These are phyloP conservation scores for Crypturellus tataupa DNA, from an alignment of 2,797 vertebrate species.

Conservation along the genomic window DNA sequence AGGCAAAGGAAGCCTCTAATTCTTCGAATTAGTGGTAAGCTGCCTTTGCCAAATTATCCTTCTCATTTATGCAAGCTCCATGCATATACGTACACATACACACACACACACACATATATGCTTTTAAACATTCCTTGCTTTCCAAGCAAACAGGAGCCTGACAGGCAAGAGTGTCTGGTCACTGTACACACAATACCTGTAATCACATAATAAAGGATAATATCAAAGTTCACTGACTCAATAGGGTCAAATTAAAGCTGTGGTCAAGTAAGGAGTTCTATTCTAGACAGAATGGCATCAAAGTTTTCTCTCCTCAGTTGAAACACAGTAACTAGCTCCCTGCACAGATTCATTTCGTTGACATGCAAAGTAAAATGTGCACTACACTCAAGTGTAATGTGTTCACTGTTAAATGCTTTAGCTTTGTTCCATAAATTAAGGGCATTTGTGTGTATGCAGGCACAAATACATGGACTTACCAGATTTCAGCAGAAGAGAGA, in stretches of 20 bases:
- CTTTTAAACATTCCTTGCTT: background rate
- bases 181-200: background rate
- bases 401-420: background rate
- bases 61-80: background rate
- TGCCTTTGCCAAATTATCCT: background rate
- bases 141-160: background rate
- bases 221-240: background rate
- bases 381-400: background rate
- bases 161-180: background rate
- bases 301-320: background rate
- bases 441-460: accelerated
- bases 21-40: background rate
- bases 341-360: background rate
- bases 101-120: too few species aligned
- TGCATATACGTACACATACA: background rate
- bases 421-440: background rate
- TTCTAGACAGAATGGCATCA: background rate
- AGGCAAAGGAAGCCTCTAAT: background rate
- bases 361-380: background rate
- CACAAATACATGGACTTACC: background rate
- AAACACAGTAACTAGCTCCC: background rate
- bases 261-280: background rate
- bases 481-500: background rate
- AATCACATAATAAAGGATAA: background rate
- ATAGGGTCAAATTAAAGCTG: background rate